Conservation (phyloP, 2,797 vertebrate species). For the Spinus olivaceus region DNA sequence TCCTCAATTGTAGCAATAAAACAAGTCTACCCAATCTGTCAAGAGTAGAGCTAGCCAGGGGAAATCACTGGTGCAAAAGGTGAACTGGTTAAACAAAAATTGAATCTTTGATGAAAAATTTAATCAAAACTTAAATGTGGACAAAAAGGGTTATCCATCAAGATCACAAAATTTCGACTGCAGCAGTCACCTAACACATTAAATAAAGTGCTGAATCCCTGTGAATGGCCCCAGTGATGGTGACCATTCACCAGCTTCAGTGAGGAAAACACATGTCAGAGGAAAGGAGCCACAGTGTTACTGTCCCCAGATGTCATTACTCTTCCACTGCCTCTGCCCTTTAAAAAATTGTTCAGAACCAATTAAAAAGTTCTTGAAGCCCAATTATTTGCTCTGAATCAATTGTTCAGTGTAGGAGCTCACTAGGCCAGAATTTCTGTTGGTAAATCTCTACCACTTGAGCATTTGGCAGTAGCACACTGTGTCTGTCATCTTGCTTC, state of each 20-base stretch:
- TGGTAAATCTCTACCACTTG: neutral
- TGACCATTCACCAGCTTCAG: neutral
- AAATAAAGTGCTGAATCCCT: constrained; percentile 9
- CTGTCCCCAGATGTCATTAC: neutral
- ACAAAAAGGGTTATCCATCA: constrained; percentile 11
- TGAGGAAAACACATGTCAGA: neutral
- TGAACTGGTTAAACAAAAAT: constrained; percentile 22
- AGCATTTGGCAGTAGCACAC: neutral
- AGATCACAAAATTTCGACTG: neutral
- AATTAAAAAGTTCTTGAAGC: constrained; percentile 4
- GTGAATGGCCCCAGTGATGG: neutral
- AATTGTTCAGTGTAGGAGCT: neutral
- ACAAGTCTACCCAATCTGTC: neutral
- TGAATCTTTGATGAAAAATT: constrained; percentile 41
- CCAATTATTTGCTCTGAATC: constrained; percentile 23
- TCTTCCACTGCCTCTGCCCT: neutral
- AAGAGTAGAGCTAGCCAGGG: neutral
- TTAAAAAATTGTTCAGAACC: neutral
- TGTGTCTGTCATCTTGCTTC: neutral
- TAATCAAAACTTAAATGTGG: constrained; percentile 29
- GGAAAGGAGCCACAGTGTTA: neutral
- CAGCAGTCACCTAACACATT: neutral
- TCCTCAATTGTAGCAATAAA: neutral
- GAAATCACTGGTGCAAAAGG: neutral
- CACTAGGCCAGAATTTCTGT: neutral